phyloP scores from a whole-genome alignment of 2,888 invertebrate species.

The Lampropteryx suffumata region DNA sequence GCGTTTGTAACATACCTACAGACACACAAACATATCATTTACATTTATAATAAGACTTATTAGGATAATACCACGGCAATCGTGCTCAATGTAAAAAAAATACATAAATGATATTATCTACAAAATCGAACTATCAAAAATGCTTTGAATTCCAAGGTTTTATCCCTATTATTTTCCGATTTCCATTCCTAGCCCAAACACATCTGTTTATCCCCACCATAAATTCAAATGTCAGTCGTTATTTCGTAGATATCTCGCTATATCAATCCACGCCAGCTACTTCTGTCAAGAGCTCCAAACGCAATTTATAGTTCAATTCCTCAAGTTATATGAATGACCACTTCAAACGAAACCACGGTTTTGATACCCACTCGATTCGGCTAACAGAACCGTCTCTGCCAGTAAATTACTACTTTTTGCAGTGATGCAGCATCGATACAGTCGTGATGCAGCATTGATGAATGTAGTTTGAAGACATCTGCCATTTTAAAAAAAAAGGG shows the following conservation, averaged over 20 bases:
- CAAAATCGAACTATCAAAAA: background rate
- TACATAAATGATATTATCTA: too few relatives aligned
- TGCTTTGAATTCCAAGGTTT: background rate
- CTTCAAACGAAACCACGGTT: conserved; percentile 17
- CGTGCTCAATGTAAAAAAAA: too few relatives aligned
- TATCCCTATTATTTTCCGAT: conserved; percentile 24
- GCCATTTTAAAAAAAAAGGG: too few relatives aligned
- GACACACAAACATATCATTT: too few relatives aligned
- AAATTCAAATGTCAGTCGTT: conserved; percentile 58
- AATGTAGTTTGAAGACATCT: too few relatives aligned
- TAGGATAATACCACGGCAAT: too few relatives aligned
- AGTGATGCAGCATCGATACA: too few relatives aligned
- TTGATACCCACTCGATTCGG: background rate
- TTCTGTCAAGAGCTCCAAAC: conserved; percentile 58
- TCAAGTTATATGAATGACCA: conserved; percentile 52
- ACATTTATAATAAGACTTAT: too few relatives aligned
- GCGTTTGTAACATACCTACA: too few relatives aligned
- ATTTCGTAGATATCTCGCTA: conserved; percentile 60
- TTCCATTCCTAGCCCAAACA: conserved; percentile 30
- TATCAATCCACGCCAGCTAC: conserved; percentile 70
- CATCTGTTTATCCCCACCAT: conserved; percentile 50
- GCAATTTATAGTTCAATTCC: conserved; percentile 63
- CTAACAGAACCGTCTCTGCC: background rate
- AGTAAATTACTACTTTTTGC: too few relatives aligned
- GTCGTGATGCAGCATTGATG: too few relatives aligned